Evolutionary conservation across 2,888 invertebrate species (phyloP).

Genomic region (Dryobotodes eremita): DNA sequence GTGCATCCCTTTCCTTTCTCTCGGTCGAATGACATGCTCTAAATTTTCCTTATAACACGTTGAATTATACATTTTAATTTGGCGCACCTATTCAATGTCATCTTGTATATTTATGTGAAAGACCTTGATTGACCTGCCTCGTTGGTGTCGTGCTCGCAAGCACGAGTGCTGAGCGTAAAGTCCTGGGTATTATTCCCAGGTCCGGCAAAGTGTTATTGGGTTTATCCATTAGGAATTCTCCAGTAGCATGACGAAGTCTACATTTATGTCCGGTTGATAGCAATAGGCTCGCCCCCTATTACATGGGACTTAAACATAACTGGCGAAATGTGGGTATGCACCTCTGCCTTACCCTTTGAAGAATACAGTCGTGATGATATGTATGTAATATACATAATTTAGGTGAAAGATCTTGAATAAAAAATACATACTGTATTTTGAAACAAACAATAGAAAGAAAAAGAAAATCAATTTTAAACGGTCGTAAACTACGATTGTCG

Average conservation of each 20-base stretch:
- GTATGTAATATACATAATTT: background rate
- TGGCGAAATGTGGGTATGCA: background rate
- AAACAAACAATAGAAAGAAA: background rate
- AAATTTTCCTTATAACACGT: no score
- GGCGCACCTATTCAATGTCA: no score
- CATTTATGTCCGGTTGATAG: background rate
- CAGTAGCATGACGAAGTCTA: background rate
- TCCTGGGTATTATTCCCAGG: background rate
- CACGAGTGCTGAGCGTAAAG: no score
- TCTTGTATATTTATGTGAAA: background rate
- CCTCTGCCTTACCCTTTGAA: background rate
- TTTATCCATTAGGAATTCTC: background rate
- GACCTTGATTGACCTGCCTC: background rate
- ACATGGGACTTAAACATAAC: no score
- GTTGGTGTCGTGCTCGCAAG: background rate
- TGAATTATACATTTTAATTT: no score
- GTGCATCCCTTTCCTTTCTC: no score
- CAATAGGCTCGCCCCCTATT: background rate
- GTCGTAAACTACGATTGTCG: conserved; percentile 15
- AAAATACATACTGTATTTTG: background rate
- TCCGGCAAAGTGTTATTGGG: background rate
- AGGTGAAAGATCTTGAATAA: background rate
- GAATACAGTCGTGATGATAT: background rate
- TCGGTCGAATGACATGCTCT: no score
- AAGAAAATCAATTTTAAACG: conserved; percentile 20